Conservation (phyloP, 2,797 vertebrate genomes). For the Enteromius fasciolatus region DNA sequence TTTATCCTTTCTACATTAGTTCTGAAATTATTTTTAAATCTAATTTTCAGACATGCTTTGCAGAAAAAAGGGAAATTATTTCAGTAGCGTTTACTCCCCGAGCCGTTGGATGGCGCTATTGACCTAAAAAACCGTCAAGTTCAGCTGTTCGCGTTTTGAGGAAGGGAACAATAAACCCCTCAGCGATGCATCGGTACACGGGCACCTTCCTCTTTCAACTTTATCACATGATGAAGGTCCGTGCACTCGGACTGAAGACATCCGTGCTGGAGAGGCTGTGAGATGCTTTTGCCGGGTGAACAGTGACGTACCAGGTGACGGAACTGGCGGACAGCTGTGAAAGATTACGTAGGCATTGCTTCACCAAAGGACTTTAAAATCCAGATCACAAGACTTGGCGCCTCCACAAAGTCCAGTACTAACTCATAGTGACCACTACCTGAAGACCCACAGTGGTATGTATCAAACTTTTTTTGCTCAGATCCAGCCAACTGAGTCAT, state of each 20-base stretch:
- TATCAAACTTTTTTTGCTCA: not conserved
- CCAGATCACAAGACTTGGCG: slow-evolving; percentile 49
- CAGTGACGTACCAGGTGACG: slow-evolving; percentile 21
- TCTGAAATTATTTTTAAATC: not conserved
- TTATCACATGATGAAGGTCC: not conserved
- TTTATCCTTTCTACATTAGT: not conserved
- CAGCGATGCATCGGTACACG: not conserved
- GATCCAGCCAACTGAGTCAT: not conserved
- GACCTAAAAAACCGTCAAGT: not conserved
- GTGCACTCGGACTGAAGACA: not conserved
- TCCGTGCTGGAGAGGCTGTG: not conserved
- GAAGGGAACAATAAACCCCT: not conserved
- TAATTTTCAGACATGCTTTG: not conserved
- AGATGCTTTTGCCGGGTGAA: not conserved
- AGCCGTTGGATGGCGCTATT: slow-evolving; percentile 40
- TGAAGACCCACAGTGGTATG: slow-evolving; percentile 17
- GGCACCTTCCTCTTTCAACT: not conserved
- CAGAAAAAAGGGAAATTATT: not conserved
- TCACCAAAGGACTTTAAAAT: slow-evolving; percentile 43
- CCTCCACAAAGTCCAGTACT: not conserved
- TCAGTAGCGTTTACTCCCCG: slow-evolving; percentile 18
- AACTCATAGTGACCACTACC: not conserved
- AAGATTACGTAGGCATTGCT: slow-evolving; percentile 28
- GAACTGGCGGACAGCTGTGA: slow-evolving; percentile 28
- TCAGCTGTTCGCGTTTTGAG: not conserved